Base-by-base conservation (phyloP, 2,797 vertebrate species). In the Leuciscus waleckii region DNA sequence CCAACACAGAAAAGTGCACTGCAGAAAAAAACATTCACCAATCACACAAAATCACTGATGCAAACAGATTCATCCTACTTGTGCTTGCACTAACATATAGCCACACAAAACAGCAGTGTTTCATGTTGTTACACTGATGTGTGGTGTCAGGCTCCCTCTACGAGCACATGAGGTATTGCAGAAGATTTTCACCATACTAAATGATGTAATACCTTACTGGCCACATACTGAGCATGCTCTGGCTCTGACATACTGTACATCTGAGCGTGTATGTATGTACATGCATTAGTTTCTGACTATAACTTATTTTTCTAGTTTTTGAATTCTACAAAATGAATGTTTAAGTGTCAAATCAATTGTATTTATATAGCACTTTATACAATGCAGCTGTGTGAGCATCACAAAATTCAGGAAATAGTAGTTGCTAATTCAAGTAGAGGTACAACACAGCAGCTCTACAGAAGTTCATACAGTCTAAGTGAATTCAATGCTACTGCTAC, bases 131-230 rank as follows among this genome's bases (percentile, higher is more conserved):
- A 75, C 73, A 23, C 19, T 75, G 19, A 56, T 68, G 29, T 49
- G 78, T 68, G 79, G 43, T 80, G 39, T 67, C 19, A 67, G 63
- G 63, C 78, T 80, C 78, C 78, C 78, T 68, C 78, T 68, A 80
- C 19, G 68, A 46, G 63, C 19, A 46, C 8, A 37, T 17, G 29
- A 35, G 63, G 43, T 37, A 35, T 13, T 23, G 63, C 79, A 68
- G n/a, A 39, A 29, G 2, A 68, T 13, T 69, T 81, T n/a, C 63
- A 54, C 3, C 26, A 23, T 1, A 1, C 6, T 65, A 19, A 46
- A 67, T 49, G 17, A 65, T 14, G 26, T 83, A 37, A 51, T 26
- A 26, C 29, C 58, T 65, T 1, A 49, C 13, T 65, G 29, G 49
- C 56, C 39, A 73, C 43, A 73, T 35, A 43, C 3, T 73, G 26